Evolutionary conservation across 1,140 invertebrate genomes (phyloP).

Genomic region (Heterodera carotae): DNA sequence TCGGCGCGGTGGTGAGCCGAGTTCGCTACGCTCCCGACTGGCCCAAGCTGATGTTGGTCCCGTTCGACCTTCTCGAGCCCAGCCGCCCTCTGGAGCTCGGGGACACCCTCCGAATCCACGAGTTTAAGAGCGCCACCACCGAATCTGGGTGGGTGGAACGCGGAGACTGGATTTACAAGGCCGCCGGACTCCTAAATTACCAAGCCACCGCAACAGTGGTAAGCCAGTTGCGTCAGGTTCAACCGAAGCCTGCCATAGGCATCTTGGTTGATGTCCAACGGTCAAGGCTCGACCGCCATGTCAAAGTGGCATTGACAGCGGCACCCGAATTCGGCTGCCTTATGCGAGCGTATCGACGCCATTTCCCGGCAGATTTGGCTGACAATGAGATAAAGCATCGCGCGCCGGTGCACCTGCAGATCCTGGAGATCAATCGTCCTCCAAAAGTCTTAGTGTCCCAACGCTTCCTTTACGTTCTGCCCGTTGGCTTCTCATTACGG

Average conservation of each 20-base stretch:
- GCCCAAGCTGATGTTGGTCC: not conserved
- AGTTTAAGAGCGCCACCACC: not conserved
- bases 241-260: not conserved
- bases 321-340: not conserved
- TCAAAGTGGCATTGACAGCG: not conserved
- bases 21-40: not conserved
- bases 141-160: not conserved
- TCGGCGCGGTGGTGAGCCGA: not conserved
- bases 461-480: not conserved
- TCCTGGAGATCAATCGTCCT: not conserved
- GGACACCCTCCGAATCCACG: not conserved
- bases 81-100: not conserved
- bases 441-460: not conserved
- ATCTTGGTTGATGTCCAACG: not conserved
- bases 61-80: not conserved
- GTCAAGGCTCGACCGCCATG: not conserved
- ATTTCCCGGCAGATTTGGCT: not conserved
- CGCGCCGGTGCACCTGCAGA: not conserved
- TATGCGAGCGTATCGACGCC: not conserved
- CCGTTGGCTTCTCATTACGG: not conserved
- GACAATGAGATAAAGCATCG: not conserved
- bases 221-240: not conserved
- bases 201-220: not conserved
- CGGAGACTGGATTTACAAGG: not conserved
- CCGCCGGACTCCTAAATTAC: not conserved